These are phyloP conservation scores for Erynnis tages DNA, from an alignment of 2,888 invertebrate species.

Conservation along the genomic window DNA sequence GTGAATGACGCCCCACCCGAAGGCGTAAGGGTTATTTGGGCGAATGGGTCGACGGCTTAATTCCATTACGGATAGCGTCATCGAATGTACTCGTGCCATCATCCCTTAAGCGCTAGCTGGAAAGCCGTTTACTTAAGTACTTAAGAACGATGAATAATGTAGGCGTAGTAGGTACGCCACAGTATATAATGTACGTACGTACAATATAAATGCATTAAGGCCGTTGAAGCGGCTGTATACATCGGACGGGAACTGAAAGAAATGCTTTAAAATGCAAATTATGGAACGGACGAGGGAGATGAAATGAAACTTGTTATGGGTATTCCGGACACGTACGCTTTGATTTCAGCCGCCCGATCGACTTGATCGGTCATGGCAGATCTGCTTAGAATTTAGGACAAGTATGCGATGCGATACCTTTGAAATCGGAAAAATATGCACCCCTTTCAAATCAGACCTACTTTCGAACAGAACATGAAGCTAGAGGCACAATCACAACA, in stretches of 20 bases:
- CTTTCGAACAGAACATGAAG: too few relatives aligned
- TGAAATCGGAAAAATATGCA: constrained; percentile 3
- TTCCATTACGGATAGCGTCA: constrained; percentile 31
- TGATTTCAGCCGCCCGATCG: constrained; percentile 60
- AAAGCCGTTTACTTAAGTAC: constrained; percentile 42
- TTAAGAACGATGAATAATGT: constrained; percentile 41
- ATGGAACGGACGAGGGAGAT: constrained; percentile 40
- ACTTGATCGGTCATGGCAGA: constrained; percentile 44
- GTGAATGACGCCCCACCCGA: constrained; percentile 33
- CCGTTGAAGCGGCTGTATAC: constrained; percentile 25
- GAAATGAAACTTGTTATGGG: constrained; percentile 40
- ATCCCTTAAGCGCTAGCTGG: constrained; percentile 38
- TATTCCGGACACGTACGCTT: constrained; percentile 59
- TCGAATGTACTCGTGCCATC: constrained; percentile 36
- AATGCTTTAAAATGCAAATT: constrained; percentile 51
- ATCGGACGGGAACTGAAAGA: constrained; percentile 15
- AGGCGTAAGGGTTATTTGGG: constrained; percentile 6
- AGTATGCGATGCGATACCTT: constrained; percentile 6
- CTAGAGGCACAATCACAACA: too few relatives aligned
- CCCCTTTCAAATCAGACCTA: background rate
- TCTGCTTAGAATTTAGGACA: constrained; percentile 45
- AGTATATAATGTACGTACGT: constrained; percentile 9
- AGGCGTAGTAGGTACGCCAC: constrained; percentile 1
- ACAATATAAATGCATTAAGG: background rate
- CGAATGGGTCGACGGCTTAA: constrained; percentile 29